Evolutionary conservation across 2,797 vertebrate species (phyloP).

Genomic region (Xenopus petersii): DNA sequence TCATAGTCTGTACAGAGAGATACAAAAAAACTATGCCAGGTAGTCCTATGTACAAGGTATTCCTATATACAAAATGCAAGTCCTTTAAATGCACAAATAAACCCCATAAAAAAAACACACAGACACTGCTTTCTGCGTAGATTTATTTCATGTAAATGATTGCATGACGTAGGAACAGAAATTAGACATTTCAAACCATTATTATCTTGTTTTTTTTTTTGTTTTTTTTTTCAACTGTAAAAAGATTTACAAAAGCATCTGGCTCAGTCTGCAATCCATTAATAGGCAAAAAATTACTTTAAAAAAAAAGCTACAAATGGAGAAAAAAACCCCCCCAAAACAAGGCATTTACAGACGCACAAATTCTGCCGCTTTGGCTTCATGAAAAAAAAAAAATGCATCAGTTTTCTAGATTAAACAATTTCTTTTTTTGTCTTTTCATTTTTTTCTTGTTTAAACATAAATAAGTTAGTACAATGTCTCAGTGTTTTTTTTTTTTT

Average conservation of each 20-base stretch:
- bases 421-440: conserved; percentile 59
- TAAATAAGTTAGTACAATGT: conserved; percentile 99
- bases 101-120: neutral
- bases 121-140: conserved; percentile 16
- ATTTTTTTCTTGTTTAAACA: conserved; percentile 62
- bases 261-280: conserved; percentile 97
- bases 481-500: conserved; percentile 87
- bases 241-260: conserved; percentile 61
- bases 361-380: conserved; percentile 76
- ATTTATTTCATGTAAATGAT: conserved; percentile 40
- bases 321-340: conserved; percentile 64
- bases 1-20: too few relatives aligned
- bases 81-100: conserved; percentile 31
- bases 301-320: conserved; percentile 67
- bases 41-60: too few relatives aligned
- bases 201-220: neutral
- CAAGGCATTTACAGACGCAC: conserved; percentile 65
- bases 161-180: conserved; percentile 31
- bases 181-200: conserved; percentile 16
- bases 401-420: conserved; percentile 81
- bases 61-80: neutral
- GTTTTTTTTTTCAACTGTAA: neutral
- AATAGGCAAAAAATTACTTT: conserved; percentile 76
- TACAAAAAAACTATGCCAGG: too few relatives aligned
- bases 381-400: conserved; percentile 69